Evolutionary conservation across 2,113 vertebrate genomes (phyloP).

Genomic region (Psittacara wagleri): DNA sequence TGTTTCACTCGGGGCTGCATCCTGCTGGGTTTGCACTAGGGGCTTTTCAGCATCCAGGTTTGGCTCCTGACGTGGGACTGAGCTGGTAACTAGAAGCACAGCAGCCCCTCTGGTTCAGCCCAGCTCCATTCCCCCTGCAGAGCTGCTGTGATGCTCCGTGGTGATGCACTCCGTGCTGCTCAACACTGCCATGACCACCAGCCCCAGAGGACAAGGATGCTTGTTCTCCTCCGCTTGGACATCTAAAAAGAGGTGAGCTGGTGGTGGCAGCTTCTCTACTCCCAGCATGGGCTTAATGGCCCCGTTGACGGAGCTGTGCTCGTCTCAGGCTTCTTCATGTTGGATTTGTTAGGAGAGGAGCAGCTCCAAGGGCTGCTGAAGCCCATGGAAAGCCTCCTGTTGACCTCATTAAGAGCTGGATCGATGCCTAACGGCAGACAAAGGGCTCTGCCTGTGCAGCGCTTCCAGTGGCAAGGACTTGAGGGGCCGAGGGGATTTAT

Average conservation of each 20-base stretch:
- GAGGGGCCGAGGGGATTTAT: not conserved
- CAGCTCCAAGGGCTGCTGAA: not conserved
- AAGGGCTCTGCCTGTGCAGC: not conserved
- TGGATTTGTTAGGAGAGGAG: not conserved
- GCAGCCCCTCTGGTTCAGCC: not conserved
- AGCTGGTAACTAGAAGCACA: not conserved
- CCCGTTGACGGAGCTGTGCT: not conserved
- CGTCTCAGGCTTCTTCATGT: not conserved
- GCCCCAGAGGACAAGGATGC: not conserved
- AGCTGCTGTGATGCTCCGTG: not conserved
- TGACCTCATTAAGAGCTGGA: not conserved
- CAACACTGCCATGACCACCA: accelerated
- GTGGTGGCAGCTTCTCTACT: not conserved
- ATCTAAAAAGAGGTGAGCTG: not conserved
- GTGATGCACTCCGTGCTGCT: not conserved
- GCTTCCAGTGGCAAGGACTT: not conserved
- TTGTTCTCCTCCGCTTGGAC: not conserved
- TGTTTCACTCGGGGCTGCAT: not conserved
- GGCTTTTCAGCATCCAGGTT: not conserved
- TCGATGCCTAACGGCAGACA: not conserved
- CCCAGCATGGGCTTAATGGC: not conserved
- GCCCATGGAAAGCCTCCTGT: not conserved
- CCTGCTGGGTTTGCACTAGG: not conserved
- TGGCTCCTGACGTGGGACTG: not conserved
- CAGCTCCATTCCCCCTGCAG: accelerated